These are phyloP conservation scores for Tipula confusa DNA, from an alignment of 2,888 invertebrate species.

Conservation along the genomic window DNA sequence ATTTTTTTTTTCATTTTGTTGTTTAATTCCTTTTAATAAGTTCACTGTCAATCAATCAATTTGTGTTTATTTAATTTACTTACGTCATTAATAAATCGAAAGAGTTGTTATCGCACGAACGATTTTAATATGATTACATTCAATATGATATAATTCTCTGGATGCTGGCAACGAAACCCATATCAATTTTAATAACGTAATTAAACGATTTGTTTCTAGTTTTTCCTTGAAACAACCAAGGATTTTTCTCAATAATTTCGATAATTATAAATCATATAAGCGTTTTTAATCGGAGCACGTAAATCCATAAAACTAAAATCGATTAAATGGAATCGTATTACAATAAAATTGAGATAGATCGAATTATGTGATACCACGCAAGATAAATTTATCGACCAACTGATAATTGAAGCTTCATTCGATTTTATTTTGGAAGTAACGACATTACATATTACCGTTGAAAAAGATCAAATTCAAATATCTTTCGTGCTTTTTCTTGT, in stretches of 20 bases:
- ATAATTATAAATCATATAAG: background rate
- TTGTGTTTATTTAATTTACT: background rate
- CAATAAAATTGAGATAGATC: too few relatives aligned
- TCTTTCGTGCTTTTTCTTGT: too few relatives aligned
- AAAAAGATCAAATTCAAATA: too few relatives aligned
- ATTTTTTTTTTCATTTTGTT: background rate
- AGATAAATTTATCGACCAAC: too few relatives aligned
- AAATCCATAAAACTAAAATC: too few relatives aligned
- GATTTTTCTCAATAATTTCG: background rate
- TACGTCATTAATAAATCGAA: background rate
- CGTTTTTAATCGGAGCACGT: too few relatives aligned
- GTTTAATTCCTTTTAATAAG: background rate
- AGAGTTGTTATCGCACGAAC: background rate
- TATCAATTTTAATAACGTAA: background rate
- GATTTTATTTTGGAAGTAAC: too few relatives aligned
- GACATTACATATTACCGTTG: too few relatives aligned
- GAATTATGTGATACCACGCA: too few relatives aligned
- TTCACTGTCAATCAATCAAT: background rate
- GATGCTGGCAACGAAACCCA: background rate
- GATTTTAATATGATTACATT: background rate
- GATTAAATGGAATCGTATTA: too few relatives aligned
- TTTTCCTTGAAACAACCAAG: background rate
- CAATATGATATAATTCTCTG: too few relatives aligned
- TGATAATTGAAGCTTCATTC: too few relatives aligned
- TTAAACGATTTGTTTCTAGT: background rate